Percentiles rank a stretch among this genome's conserved stretches.
Evolutionary conservation across 1,140 invertebrate species (phyloP).

Genomic region (Eciton burchellii): DNA sequence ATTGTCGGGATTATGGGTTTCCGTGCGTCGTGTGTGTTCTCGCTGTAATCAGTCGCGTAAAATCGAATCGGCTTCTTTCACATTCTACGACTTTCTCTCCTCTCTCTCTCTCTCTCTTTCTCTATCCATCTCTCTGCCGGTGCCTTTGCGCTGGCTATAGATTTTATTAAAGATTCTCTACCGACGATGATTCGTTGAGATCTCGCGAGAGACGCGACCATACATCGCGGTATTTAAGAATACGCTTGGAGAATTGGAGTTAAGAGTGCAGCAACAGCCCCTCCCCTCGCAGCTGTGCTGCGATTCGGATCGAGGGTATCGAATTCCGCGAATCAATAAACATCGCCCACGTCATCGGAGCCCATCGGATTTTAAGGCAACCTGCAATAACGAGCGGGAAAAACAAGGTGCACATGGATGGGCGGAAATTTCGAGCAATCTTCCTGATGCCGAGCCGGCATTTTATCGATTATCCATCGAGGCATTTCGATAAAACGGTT

Average conservation of each 20-base stretch:
- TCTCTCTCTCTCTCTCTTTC: not conserved
- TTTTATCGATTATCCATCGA: not conserved
- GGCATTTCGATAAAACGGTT: not conserved
- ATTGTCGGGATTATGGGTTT: not conserved
- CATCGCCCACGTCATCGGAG: constrained; percentile 66
- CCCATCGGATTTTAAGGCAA: constrained; percentile 66
- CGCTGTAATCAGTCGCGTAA: not conserved
- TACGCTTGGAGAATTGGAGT: too few species aligned
- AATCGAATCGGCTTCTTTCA: not conserved
- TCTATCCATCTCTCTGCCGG: too few species aligned
- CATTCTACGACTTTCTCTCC: not conserved
- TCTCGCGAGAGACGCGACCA: too few species aligned
- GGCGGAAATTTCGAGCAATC: constrained; percentile 40
- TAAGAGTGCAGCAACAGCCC: constrained; percentile 45
- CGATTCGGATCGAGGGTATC: constrained; percentile 59
- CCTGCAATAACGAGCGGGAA: constrained; percentile 31
- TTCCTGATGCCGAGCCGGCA: constrained; percentile 34
- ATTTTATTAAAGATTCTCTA: not conserved
- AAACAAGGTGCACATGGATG: constrained; percentile 40
- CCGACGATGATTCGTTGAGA: not conserved
- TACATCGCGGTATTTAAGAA: too few species aligned
- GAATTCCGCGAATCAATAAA: constrained; percentile 75
- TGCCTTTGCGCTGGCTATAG: too few species aligned
- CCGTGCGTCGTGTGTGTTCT: not conserved
- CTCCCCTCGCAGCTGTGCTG: not conserved